Conservation (phyloP, 2,113 vertebrate species). For the Phodopus roborovskii region DNA sequence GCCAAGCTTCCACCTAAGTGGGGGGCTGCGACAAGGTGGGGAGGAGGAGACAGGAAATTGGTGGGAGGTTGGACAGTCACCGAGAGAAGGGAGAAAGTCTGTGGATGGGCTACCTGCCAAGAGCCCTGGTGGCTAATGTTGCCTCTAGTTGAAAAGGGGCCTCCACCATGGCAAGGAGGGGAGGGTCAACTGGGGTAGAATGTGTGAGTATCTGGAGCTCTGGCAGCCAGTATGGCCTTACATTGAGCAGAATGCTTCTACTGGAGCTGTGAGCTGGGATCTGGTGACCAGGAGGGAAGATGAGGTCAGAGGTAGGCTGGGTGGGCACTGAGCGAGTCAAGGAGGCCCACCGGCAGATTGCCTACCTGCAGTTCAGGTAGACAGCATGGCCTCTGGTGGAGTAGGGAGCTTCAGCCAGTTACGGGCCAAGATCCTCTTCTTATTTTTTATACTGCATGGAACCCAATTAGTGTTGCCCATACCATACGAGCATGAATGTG, state of each 20-base stretch:
- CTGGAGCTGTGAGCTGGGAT: not conserved
- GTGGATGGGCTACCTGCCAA: too few relatives aligned
- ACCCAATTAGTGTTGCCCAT: not conserved
- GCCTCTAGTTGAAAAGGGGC: not conserved
- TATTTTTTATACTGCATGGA: not conserved
- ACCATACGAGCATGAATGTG: not conserved
- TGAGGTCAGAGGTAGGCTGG: not conserved
- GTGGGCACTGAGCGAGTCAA: not conserved
- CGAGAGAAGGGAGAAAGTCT: not conserved
- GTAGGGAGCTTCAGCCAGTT: not conserved
- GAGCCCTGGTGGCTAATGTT: not conserved
- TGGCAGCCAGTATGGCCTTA: not conserved
- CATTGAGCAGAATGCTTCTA: not conserved
- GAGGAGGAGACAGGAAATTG: not conserved
- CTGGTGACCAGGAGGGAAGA: not conserved
- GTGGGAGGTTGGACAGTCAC: not conserved
- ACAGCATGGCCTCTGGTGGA: not conserved
- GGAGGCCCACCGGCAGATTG: not conserved
- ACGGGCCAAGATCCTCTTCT: not conserved
- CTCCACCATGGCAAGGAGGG: not conserved
- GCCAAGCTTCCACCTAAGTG: not conserved
- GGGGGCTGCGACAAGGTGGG: not conserved
- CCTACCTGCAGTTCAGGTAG: not conserved
- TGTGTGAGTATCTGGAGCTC: not conserved
- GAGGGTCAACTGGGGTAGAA: not conserved